phyloP scores from a whole-genome alignment of 1,140 invertebrate genomes.

The Bombus confusus region DNA sequence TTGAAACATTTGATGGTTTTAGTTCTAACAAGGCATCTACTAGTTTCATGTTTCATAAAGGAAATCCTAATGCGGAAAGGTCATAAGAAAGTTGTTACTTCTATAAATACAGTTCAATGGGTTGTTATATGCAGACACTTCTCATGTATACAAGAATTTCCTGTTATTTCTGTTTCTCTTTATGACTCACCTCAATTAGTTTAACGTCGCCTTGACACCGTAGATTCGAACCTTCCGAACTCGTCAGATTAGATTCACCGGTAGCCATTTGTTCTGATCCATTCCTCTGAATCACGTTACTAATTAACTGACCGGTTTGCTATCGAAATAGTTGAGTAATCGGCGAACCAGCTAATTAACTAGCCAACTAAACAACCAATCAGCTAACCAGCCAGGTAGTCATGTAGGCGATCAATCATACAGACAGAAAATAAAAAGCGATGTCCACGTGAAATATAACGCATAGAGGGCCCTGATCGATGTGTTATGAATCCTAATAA shows the following conservation, averaged over 20 bases:
- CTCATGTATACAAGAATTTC: neutral
- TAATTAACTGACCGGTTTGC: slow-evolving; percentile 16
- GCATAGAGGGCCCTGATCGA: neutral
- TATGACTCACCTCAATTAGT: neutral
- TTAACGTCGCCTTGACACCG: neutral
- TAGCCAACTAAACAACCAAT: slow-evolving; percentile 23
- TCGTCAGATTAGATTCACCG: slow-evolving; percentile 1
- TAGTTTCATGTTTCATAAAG: no score
- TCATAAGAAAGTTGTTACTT: neutral
- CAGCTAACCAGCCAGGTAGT: neutral
- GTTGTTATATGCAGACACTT: neutral
- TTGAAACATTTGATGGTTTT: neutral
- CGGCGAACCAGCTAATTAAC: slow-evolving; percentile 18
- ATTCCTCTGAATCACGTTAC: slow-evolving; percentile 5
- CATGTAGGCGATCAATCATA: neutral
- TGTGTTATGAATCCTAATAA: neutral
- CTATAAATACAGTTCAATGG: neutral
- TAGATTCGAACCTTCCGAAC: neutral
- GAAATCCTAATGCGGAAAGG: no score
- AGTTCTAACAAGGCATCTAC: neutral
- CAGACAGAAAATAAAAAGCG: neutral
- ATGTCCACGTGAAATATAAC: neutral
- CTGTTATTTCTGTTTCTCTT: neutral
- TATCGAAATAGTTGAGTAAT: slow-evolving; percentile 24
- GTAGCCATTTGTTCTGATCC: slow-evolving; percentile 7